Base-by-base conservation (phyloP, 1,140 invertebrate species). In the Cecropterus lyciades region DNA sequence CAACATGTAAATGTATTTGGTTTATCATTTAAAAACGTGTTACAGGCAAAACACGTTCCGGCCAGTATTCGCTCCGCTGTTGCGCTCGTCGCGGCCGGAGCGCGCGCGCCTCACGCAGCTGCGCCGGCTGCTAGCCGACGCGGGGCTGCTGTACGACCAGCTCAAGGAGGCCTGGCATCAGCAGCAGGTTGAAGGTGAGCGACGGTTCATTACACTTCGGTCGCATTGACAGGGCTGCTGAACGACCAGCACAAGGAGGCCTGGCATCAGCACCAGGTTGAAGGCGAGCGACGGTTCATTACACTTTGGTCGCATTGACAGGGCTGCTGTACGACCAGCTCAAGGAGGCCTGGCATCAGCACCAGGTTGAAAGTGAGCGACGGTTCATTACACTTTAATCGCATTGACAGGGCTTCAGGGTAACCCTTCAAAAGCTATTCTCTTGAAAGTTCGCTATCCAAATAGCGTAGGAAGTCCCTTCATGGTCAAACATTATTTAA, bases 41-140 rank as follows among this genome's bases (percentile, higher is more conserved):
- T 24, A 1, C 75, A 91, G 88, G 80, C 92, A 92, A 70, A 90
- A 91, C 72, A 91, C 91, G 60, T 92, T 93, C 78, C 84, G 92
- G 65, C 92, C 92, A 13, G 94, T 95, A 62, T 95, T 95, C 83
- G 92, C 91, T 52, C 88, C 92, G 56, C 79, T 95, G 17, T 82
- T 95, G 45, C 87, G 90, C 42, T 91, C 92, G 37, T 92, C 92
- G 69, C 89, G 93, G 17, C 87, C 93, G 33, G 94, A 95, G 77
- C 93, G 95, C 72, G 94, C 94, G 80, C 93, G 94, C 49, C 94
- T 94, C 11, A 94, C 93, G 74, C 93, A 93, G 70, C 87, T 96
- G 52, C 92, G 95, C n/a, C 92, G 95, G 62, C 83, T 95, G 53
- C 87, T 96, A 24, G 95, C 95, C 11, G 95, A 95, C 82, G 94